These are phyloP conservation scores for Lutjanus campechanus DNA, from an alignment of 2,797 vertebrate genomes.

Conservation along the genomic window DNA sequence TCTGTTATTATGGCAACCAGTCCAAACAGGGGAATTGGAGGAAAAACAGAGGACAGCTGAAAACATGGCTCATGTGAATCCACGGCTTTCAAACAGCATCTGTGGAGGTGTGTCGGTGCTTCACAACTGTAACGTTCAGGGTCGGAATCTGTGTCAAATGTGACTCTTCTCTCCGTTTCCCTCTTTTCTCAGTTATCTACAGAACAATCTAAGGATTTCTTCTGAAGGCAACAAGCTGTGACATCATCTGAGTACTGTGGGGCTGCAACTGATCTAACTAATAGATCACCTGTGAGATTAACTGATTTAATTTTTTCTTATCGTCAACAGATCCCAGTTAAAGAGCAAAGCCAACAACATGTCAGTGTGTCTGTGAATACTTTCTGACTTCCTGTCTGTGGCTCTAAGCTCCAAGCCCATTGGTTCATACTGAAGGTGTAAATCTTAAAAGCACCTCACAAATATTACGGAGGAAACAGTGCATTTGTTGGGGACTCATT, in stretches of 20 bases:
- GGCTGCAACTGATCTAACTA: not conserved
- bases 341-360: too few species aligned
- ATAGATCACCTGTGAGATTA: not conserved
- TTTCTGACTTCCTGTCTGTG: not conserved
- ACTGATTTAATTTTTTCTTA: too few species aligned
- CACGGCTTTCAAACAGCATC: not conserved
- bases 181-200: not conserved
- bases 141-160: not conserved
- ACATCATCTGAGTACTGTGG: too few species aligned
- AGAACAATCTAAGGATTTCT: not conserved
- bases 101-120: not conserved
- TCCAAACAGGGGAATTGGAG: slow-evolving; percentile 69
- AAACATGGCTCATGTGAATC: slow-evolving; percentile 22
- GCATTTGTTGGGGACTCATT: too few species aligned
- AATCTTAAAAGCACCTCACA: too few species aligned
- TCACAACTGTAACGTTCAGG: not conserved
- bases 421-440: not conserved
- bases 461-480: too few species aligned
- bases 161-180: not conserved
- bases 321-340: too few species aligned
- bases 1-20: slow-evolving; percentile 74
- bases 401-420: not conserved
- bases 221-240: not conserved
- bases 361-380: too few species aligned
- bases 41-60: slow-evolving; percentile 56